phyloP scores from a whole-genome alignment of 2,797 vertebrate genomes.

The Fundulus diaphanus region DNA sequence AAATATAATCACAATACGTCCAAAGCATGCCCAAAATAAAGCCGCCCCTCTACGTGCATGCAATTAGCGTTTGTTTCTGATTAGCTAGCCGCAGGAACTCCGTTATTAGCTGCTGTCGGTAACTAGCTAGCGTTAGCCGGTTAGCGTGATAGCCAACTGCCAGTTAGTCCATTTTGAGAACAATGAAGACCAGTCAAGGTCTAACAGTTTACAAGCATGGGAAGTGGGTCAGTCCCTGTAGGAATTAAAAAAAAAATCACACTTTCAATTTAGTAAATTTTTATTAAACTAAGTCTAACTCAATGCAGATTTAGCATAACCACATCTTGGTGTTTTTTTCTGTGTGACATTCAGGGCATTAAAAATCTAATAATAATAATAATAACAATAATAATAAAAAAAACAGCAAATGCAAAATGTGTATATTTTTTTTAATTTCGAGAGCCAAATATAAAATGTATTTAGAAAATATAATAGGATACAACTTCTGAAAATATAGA shows the following conservation, averaged over 20 bases:
- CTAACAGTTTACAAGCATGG: background rate
- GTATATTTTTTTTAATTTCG: background rate
- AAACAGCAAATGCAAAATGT: no score
- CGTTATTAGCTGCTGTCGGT: slow-evolving; percentile 4
- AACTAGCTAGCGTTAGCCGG: slow-evolving; percentile 20
- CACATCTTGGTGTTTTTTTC: background rate
- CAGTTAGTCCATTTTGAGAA: background rate
- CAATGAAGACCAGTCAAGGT: background rate
- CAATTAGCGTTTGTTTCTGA: background rate
- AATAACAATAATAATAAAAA: no score
- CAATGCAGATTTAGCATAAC: background rate
- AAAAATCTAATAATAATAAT: no score
- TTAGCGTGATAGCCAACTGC: background rate
- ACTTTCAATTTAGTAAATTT: background rate
- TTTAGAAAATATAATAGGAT: background rate
- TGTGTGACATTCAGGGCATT: background rate
- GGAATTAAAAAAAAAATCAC: background rate
- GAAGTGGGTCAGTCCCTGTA: no score
- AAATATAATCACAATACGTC: background rate
- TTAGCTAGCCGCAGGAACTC: background rate
- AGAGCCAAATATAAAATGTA: background rate
- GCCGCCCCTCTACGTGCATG: background rate
- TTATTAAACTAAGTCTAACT: background rate
- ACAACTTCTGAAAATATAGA: no score
- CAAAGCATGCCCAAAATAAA: background rate